Conservation (phyloP, 2,113 vertebrate species). For the Brachypteracias leptosomus region DNA sequence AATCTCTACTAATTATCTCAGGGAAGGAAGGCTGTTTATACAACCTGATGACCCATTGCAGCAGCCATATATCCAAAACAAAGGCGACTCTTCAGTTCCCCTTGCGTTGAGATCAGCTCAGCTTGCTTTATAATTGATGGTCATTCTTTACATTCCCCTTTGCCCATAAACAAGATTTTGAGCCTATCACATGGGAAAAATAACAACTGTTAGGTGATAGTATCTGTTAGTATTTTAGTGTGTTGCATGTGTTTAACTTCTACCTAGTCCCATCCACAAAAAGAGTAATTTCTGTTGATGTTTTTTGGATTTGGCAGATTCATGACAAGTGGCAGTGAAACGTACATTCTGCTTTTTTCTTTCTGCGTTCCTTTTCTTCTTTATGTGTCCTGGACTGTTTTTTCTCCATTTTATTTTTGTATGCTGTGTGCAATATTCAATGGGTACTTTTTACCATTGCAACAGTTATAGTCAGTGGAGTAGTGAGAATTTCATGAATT, state of each 20-base stretch:
- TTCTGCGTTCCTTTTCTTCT: background rate
- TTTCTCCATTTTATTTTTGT: background rate
- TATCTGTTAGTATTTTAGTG: background rate
- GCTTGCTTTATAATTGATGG: background rate
- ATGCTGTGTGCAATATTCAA: background rate
- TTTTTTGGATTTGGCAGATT: background rate
- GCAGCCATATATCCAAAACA: background rate
- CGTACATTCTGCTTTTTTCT: background rate
- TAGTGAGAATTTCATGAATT: background rate
- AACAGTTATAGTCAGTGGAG: background rate
- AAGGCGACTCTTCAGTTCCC: background rate
- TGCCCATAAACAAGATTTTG: background rate
- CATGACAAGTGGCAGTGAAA: background rate
- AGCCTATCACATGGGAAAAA: background rate
- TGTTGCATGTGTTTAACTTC: background rate
- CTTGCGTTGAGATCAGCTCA: background rate
- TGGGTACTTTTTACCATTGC: background rate
- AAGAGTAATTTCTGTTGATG: background rate
- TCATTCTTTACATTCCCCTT: background rate
- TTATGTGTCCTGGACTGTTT: background rate
- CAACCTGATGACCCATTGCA: background rate
- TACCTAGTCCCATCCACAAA: rapidly evolving
- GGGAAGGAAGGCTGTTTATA: background rate
- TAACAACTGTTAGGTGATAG: background rate
- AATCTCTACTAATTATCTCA: background rate